Base-by-base conservation (phyloP, 2,113 vertebrate genomes). In the Lepisosteus oculatus region DNA sequence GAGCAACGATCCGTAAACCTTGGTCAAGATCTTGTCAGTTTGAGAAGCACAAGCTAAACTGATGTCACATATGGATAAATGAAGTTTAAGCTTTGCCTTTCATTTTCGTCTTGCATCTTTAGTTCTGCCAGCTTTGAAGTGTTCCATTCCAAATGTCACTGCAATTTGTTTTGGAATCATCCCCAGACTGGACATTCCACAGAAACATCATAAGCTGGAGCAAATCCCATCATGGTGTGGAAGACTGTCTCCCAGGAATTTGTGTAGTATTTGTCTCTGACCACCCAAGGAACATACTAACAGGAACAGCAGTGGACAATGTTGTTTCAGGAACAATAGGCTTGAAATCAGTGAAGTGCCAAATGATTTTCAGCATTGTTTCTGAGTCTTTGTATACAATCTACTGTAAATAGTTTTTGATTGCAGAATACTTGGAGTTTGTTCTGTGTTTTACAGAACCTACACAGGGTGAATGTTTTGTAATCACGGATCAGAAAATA, bases 31-130 rank as follows among this genome's bases (percentile, higher is more conserved):
- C 62, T 78, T 74, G 84, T 81, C 74, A 84, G 77, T 83, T 77
- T 76, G 44, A 6, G 72, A 45, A 61, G 29, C 15, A 55, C 29
- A 71, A 78, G 65, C 68, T 72, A 83, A 72, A 76, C 77, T 77
- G 4, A 54, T 29, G 29, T 29, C 29, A 29, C 29, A 29, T 2
- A 29, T 29, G 29, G 29, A 79, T 83, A n/a, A 59, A 59, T 59
- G n/a, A 8, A n/a, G 57, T 59, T 59, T 59, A 80, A 76, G 80
- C 83, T 80, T 80, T 84, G 80, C 78, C 77, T 85, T 89, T 88
- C 74, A 85, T 86, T 78, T 79, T 56, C 42, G 69, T 76, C 75
- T 81, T 76, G 74, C 82, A 80, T 83, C 73, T 76, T 76, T 29
- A 64, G 79, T 77, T 73, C 77, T 79, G 80, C 17, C 43, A 59